Percentiles rank a stretch among this genome's conserved stretches.
These are phyloP conservation scores for Nansenia antarctica DNA, from an alignment of 2,113 vertebrate species.

Conservation along the genomic window DNA sequence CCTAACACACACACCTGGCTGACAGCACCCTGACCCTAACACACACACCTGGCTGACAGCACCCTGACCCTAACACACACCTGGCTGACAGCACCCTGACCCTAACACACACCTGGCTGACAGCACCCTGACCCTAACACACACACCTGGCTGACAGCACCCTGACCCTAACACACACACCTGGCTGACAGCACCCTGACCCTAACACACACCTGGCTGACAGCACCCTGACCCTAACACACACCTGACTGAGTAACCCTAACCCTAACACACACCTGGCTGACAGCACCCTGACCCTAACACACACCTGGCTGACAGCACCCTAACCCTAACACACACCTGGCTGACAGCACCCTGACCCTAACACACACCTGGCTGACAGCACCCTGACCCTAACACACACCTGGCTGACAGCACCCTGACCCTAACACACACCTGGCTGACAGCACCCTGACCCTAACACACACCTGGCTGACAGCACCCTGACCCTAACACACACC, in stretches of 20 bases:
- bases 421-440: too few species aligned
- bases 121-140: background rate
- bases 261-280: slow-evolving; percentile 35
- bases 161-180: background rate
- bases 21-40: background rate
- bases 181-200: background rate
- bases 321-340: slow-evolving; percentile 11
- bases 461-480: background rate
- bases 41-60: background rate
- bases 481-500: background rate
- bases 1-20: background rate
- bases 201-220: background rate
- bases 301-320: background rate
- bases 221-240: background rate
- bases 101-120: background rate
- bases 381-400: too few species aligned
- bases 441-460: too few species aligned
- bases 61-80: background rate
- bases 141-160: background rate
- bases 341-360: slow-evolving; percentile 54
- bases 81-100: background rate
- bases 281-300: slow-evolving; percentile 40
- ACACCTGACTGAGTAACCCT: background rate
- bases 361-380: background rate
- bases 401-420: too few species aligned